phyloP scores from a whole-genome alignment of 2,113 vertebrate species.

The Octodon degus region DNA sequence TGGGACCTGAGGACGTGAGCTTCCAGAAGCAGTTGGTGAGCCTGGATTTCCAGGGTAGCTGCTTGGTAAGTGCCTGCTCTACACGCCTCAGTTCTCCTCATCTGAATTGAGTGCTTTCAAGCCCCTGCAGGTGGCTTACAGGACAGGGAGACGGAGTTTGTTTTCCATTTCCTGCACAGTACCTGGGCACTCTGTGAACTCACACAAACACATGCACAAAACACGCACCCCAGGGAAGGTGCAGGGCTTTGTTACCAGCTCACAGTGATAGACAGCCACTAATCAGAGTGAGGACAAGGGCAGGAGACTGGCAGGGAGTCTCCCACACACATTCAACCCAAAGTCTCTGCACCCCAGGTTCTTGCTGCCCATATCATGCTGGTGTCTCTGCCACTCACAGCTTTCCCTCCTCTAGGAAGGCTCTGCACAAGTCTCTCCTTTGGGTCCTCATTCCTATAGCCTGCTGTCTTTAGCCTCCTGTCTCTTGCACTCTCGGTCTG shows the following conservation, averaged over 20 bases:
- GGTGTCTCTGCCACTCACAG: rapidly evolving
- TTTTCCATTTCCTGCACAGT: neutral
- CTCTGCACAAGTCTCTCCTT: neutral
- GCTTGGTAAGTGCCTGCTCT: neutral
- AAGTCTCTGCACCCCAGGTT: too few relatives aligned
- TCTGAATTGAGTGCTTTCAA: rapidly evolving
- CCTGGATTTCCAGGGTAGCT: neutral
- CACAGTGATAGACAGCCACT: neutral
- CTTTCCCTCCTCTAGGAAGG: neutral
- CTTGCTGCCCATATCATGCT: neutral
- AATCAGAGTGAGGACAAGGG: neutral
- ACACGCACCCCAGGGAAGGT: neutral
- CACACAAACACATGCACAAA: too few relatives aligned
- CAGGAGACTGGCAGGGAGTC: neutral
- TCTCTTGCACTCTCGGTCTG: neutral
- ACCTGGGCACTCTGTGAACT: too few relatives aligned
- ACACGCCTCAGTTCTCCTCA: neutral
- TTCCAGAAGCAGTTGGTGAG: neutral
- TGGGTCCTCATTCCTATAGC: neutral
- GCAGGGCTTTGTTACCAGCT: neutral
- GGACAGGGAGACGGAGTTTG: neutral
- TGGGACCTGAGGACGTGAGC: neutral
- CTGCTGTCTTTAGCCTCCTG: neutral
- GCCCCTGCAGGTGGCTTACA: neutral
- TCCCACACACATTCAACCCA: neutral